These are phyloP conservation scores for Barnardius zonarius DNA, from an alignment of 2,113 vertebrate species.

Conservation along the genomic window DNA sequence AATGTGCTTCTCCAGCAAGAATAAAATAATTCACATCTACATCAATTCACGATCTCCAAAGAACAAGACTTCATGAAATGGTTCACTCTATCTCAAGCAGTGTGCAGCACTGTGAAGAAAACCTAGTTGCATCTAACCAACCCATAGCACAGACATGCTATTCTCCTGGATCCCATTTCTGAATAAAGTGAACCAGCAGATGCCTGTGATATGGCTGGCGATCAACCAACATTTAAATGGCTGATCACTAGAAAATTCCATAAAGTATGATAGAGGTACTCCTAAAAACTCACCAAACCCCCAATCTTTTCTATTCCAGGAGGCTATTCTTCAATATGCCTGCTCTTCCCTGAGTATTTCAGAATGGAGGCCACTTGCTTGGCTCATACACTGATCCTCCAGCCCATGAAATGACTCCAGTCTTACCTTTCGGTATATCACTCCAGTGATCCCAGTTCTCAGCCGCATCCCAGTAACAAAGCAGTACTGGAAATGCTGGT, in stretches of 20 bases:
- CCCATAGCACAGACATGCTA: not conserved
- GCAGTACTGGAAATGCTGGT: conserved; percentile 89
- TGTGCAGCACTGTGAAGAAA: not conserved
- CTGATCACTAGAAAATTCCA: not conserved
- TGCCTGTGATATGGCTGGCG: not conserved
- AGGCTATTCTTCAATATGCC: not conserved
- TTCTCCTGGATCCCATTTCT: not conserved
- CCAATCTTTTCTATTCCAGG: not conserved
- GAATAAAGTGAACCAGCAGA: not conserved
- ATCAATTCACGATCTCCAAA: not conserved
- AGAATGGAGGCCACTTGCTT: not conserved
- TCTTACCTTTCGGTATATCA: conserved; percentile 93
- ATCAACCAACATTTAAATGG: not conserved
- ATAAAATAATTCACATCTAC: not conserved
- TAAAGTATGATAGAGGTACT: not conserved
- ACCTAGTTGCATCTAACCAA: not conserved
- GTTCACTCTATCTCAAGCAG: not conserved
- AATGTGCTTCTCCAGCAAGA: not conserved
- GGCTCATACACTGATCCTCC: not conserved
- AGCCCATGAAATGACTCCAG: not conserved
- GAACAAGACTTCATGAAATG: not conserved
- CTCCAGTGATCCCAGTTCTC: conserved; percentile 84
- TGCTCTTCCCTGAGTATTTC: not conserved
- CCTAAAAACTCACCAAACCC: not conserved
- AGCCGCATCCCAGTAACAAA: conserved; percentile 88